These are phyloP conservation scores for Xanthorhoe spadicearia DNA, from an alignment of 2,888 invertebrate genomes.

Conservation along the genomic window DNA sequence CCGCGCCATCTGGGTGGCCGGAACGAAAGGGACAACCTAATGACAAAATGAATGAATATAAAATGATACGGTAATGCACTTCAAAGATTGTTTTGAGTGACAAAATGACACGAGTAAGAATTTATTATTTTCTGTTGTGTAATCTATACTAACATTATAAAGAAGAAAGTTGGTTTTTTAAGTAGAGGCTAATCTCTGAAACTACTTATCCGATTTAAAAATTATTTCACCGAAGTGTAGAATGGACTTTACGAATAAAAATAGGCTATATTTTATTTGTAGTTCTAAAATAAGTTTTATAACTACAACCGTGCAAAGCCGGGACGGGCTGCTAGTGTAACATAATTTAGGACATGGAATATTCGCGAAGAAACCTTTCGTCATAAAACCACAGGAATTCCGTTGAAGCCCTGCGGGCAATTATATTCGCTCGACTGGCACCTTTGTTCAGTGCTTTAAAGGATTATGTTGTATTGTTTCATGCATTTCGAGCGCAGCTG, in stretches of 20 bases:
- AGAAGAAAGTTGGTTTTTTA: no score
- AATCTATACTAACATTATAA: no score
- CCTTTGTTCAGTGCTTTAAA: slow-evolving; percentile 22
- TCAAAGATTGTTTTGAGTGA: background rate
- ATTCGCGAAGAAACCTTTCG: background rate
- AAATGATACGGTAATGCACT: slow-evolving; percentile 7
- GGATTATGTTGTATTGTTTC: slow-evolving; percentile 15
- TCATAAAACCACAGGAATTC: slow-evolving; percentile 21
- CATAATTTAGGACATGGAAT: no score
- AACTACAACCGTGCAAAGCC: no score
- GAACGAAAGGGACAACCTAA: slow-evolving; percentile 19
- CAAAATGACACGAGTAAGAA: background rate
- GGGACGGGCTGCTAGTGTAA: no score
- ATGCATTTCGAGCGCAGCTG: slow-evolving; percentile 9
- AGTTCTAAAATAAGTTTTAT: no score
- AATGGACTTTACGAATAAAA: no score
- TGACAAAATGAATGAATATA: slow-evolving; percentile 4
- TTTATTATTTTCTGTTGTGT: no score
- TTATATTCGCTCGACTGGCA: slow-evolving; percentile 31
- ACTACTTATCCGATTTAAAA: no score
- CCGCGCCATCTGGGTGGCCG: slow-evolving; percentile 36
- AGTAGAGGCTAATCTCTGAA: no score
- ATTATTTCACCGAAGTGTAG: no score
- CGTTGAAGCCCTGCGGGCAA: slow-evolving; percentile 25
- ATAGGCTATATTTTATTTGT: no score